Conservation (phyloP, 2,797 vertebrate genomes). For the Pangasius krempfi region DNA sequence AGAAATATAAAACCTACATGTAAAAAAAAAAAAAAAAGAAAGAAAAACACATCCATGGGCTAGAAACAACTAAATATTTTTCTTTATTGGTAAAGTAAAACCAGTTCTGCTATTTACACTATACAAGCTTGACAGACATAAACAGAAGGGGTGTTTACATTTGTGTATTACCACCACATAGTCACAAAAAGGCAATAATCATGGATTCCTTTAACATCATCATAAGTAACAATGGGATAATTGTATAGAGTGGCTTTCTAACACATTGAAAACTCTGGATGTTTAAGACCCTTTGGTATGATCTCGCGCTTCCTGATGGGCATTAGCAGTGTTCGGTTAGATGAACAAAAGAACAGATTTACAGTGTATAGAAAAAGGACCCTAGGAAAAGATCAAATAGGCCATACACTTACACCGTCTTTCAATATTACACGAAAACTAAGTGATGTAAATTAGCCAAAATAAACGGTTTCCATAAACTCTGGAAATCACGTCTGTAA, state of each 20-base stretch:
- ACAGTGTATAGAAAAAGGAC: not conserved
- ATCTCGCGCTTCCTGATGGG: not conserved
- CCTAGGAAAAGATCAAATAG: not conserved
- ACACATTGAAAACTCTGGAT: not conserved
- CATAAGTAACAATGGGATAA: not conserved
- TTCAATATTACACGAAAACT: not conserved
- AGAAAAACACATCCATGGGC: conserved; percentile 42
- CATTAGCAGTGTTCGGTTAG: not conserved
- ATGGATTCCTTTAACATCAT: not conserved
- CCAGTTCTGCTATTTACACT: conserved; percentile 80
- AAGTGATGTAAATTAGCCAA: not conserved
- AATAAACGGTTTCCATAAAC: not conserved
- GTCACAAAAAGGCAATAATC: conserved; percentile 52
- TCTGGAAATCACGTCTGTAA: not conserved
- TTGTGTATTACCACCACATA: conserved; percentile 64
- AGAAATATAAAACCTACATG: not conserved
- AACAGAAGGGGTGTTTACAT: conserved; percentile 80
- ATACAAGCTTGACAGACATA: conserved; percentile 77
- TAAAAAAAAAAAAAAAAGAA: conserved; percentile 3
- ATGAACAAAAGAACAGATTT: not conserved
- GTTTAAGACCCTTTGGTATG: conserved; percentile 5
- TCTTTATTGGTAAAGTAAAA: conserved; percentile 81
- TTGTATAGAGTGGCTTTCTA: not conserved
- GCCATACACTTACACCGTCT: not conserved
- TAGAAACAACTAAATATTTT: conserved; percentile 76